Evolutionary conservation across 2,113 vertebrate species (phyloP), one percentile per base, ranked within the genome.

Genomic region (human (Homo sapiens)): DNA sequence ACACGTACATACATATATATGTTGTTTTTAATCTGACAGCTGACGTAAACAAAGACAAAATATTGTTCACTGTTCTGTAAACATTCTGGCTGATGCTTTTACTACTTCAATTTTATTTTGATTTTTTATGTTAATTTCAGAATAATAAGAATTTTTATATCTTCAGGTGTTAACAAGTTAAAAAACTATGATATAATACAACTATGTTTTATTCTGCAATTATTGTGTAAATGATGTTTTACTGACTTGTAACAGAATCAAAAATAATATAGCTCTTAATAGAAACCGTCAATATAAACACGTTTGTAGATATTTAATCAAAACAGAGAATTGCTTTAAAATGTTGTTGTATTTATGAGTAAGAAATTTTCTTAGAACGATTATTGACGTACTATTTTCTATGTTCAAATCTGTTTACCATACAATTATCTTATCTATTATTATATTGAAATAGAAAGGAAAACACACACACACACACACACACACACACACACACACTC

Each of bases 401-500:
- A 7, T 14, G 64, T 30, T 4, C n/a, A 11, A 30, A 6, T 4
- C 95, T n/a, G 90, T 82, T 90, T 75, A 86, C 32, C 83, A 81
- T 52, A 55, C 50, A 55, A n/a, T 61, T 85, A 3, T 78, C 50
- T 83, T 89, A 93, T 85, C 35, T 61, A 1, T 20, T 76, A 93
- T 66, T 94, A 78, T 61, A 70, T 35, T 55, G 40, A 81, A 89
- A 55, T 38, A 81, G 5, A 50, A 97, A 94, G 85, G 90, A 68
- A 93, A 90, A 90, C 52, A 55, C 17, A 18, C 52, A 81, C 2
- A 3, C 27, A 45, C 45, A 43, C 40, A 40, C 40, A 38, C 40
- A 43, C 40, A 45, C 45, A 45, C 45, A 64, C 61, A 20, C 6
- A 18, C 14, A 13, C 16, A 6, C 0, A 35, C 6, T 38, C n/a